Conservation (phyloP, 2,888 invertebrate genomes). For the Entomobrya proxima region DNA sequence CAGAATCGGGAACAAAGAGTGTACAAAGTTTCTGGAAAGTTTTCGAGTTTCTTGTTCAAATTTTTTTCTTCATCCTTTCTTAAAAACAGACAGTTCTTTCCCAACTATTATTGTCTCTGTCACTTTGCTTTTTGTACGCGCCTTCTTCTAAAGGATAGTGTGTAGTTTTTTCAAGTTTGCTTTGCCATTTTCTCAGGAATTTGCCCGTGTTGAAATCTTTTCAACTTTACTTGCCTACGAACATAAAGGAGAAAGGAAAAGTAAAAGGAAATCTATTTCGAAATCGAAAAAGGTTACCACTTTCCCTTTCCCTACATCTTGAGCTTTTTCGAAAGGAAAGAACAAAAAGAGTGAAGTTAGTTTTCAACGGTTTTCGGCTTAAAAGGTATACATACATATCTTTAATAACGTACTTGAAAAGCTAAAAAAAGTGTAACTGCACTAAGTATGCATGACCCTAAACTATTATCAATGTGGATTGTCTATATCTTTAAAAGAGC, state of each 20-base stretch:
- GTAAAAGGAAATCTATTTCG: background rate
- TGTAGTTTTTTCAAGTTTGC: background rate
- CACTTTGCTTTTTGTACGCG: background rate
- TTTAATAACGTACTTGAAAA: too few species aligned
- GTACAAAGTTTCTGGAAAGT: slow-evolving; percentile 23
- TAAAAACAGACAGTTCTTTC: background rate
- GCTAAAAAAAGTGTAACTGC: too few species aligned
- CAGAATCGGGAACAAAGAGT: background rate
- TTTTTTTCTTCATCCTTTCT: background rate
- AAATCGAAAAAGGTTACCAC: slow-evolving; percentile 10
- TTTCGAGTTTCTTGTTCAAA: slow-evolving; percentile 24
- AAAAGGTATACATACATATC: too few species aligned
- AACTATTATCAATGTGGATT: too few species aligned
- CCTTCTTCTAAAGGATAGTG: background rate
- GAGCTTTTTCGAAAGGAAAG: too few species aligned
- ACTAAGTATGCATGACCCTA: too few species aligned
- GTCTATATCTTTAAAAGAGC: too few species aligned
- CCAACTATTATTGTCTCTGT: slow-evolving; percentile 3
- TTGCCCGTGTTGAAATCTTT: background rate
- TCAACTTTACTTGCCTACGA: background rate
- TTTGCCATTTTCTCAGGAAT: slow-evolving; percentile 11
- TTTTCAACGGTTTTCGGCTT: too few species aligned
- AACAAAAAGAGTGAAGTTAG: too few species aligned
- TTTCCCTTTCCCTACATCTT: background rate
- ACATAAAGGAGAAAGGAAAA: background rate